Base-by-base conservation (phyloP, 2,113 vertebrate genomes). In the Malurus elegans region DNA sequence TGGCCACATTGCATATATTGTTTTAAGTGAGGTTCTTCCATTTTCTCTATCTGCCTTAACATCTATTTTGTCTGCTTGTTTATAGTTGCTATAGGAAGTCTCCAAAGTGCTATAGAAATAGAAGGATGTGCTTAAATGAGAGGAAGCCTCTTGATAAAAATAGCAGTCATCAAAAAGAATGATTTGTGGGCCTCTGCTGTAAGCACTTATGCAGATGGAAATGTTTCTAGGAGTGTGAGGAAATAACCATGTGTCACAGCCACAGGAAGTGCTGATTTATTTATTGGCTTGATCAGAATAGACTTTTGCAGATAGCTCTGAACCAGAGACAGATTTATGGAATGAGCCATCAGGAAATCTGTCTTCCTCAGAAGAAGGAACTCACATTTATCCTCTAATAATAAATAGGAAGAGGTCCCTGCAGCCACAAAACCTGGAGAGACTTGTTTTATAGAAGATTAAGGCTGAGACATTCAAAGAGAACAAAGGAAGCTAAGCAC, bases 261-360 rank as follows among this genome's bases (percentile, higher is more conserved):
- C 53, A 92, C 64, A 92, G 95, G 97, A 96, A 97, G 93, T 93
- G 60, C 88, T 94, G 70, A 87, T 94, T 92, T 93, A 79, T 95
- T 90, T 86, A 80, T 86, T 91, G 56, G 38, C 71, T 88, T 91
- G 74, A 76, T 53, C 31, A 72, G 42, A 70, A 90, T 16, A 57
- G n/a, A 18, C 45, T 96, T 93, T 85, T 86, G 75, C 79, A 83
- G 64, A 62, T 53, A 79, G 57, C 58, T 64, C 66, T 80, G 81
- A 86, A 90, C 31, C 70, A 91, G 74, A 79, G 79, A 86, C 62
- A 91, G 75, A 40, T 84, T 93, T 86, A 73, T 60, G 34, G 53
- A 91, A 84, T 79, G 42, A 92, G 54, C 51, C 70, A 69, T 45
- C 80, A 94, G 96, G 88, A 95, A 96, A 94, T 58, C 0, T 38